These are phyloP conservation scores for Empidonax traillii DNA, from an alignment of 2,113 vertebrate species.

Conservation along the genomic window DNA sequence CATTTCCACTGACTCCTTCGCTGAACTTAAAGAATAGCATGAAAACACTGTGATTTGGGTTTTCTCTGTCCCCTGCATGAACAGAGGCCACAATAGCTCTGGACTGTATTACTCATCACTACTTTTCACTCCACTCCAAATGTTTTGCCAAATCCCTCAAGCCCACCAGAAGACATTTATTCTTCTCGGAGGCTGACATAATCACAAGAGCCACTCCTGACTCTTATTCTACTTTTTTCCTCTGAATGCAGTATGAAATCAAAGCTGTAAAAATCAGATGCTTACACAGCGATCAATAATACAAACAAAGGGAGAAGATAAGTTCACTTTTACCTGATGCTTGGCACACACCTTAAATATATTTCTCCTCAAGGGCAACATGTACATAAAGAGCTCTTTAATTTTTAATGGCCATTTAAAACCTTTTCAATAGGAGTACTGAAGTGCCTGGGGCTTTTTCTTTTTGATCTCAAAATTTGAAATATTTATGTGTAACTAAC, in stretches of 20 bases:
- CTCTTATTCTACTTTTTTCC: background rate
- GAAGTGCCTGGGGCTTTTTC: background rate
- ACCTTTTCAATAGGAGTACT: background rate
- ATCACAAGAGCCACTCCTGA: background rate
- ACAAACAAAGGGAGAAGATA: background rate
- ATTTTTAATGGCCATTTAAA: background rate
- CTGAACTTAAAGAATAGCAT: background rate
- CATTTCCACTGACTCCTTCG: background rate
- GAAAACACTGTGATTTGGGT: background rate
- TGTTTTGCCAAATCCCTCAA: background rate
- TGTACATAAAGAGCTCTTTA: background rate
- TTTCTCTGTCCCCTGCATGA: background rate
- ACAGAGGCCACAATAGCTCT: background rate
- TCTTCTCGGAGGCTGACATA: background rate
- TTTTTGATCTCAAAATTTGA: background rate
- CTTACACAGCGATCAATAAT: background rate
- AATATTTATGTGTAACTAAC: background rate
- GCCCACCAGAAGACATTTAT: background rate
- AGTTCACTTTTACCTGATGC: background rate
- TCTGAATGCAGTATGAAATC: background rate
- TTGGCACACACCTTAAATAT: background rate
- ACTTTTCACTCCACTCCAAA: background rate
- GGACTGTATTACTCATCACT: background rate
- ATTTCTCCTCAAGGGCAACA: background rate
- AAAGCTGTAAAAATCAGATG: background rate